Conservation (phyloP, 2,888 invertebrate genomes). For the Plebejus anna region DNA sequence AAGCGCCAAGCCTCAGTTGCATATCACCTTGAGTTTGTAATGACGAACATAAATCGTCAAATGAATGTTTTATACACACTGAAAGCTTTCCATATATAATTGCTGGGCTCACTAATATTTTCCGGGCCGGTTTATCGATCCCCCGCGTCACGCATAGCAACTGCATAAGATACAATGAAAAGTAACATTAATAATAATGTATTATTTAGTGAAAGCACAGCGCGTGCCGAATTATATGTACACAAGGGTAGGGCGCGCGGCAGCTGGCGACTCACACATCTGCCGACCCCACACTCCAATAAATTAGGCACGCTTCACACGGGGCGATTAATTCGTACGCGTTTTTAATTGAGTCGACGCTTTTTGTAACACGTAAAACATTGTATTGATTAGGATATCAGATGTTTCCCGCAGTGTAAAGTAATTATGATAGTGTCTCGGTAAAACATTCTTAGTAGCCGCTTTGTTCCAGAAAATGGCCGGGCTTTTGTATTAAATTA, state of each 20-base stretch:
- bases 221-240: conserved; percentile 69
- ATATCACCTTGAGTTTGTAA: conserved; percentile 12
- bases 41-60: conserved; percentile 6
- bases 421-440: not conserved
- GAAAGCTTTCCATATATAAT: conserved; percentile 17
- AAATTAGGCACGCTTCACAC: conserved; percentile 30
- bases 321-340: conserved; percentile 15
- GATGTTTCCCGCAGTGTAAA: not conserved
- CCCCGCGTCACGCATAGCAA: conserved; percentile 49
- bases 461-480: conserved; percentile 13
- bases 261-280: conserved; percentile 54
- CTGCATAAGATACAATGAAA: conserved; percentile 59
- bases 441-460: not conserved
- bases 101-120: not conserved
- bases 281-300: conserved; percentile 41
- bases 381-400: conserved; percentile 13
- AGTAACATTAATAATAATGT: conserved; percentile 66
- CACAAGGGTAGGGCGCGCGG: conserved; percentile 54
- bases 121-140: conserved; percentile 7
- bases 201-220: conserved; percentile 70
- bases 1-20: not conserved
- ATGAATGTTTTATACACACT: conserved; percentile 1
- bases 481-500: conserved; percentile 13
- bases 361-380: conserved; percentile 2
- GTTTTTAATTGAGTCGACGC: conserved; percentile 8